Base-by-base conservation (phyloP, 2,888 invertebrate genomes). In the Cremastinae sp. region DNA sequence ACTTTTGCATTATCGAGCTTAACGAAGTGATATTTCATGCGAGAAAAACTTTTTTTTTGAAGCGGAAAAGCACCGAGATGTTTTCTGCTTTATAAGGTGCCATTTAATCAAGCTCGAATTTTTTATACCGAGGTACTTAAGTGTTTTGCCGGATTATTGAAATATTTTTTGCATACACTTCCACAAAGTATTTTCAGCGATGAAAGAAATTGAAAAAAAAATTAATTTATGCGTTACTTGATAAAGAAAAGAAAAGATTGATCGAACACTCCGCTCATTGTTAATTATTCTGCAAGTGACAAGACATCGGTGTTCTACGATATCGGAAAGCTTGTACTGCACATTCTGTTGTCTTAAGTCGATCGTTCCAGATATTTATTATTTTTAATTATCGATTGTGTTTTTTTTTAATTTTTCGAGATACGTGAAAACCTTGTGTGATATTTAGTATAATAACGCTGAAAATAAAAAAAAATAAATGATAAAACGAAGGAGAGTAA, bases 371-470 rank as follows among this genome's bases (percentile, higher is more conserved):
- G 59, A 69, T 66, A 75, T 79, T 75, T 79, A 75, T 76, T 76
- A 71, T 66, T 71, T 56, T 61, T 66, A 51, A 53, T 73, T 66
- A 66, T 66, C 53, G 16, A 55, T 68, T 65, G 41, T 49, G 39
- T 55, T 20, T 35, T 56, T 41, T 70, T 45, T 69, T 73, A 55
- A 64, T 55, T 72, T 51, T 72, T 45, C 49, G 62, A 73, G 73
- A 69, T 28, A 69, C 73, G 76, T 73, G 76, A 51, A 72, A 79
- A 80, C 80, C 82, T 80, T 84, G 85, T 85, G 87, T 86, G 87
- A 87, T 88, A 87, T 83, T 86, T 86, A 87, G 85, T 81, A 81
- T 70, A 76, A 73, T 73, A 43, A 68, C 55, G 28, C 53, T 53
- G 49, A 64, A 55, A 35, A 39, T 47, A 61, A 72, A 68, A 14